These are phyloP conservation scores for Oikopleura vanhoeffeni DNA, from an alignment of 23 tunicate genomes.

Conservation along the genomic window DNA sequence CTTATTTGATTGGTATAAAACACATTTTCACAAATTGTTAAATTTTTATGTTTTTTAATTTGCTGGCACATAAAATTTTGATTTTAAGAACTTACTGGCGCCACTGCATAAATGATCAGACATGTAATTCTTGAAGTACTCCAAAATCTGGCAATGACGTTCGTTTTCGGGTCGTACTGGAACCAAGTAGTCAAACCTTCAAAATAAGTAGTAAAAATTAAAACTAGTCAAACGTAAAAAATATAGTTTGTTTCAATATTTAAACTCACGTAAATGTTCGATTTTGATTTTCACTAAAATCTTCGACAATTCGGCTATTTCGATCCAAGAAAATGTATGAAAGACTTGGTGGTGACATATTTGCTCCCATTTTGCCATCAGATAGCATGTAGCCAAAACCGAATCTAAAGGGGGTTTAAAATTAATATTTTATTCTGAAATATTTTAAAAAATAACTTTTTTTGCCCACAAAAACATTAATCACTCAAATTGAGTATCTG, in stretches of 20 bases:
- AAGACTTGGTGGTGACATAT: neutral
- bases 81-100: neutral
- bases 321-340: neutral
- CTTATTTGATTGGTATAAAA: too few relatives aligned
- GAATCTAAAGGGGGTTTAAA: too few relatives aligned
- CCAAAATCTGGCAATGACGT: neutral
- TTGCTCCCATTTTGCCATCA: constrained; percentile 46
- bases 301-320: neutral
- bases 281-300: neutral
- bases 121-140: constrained; percentile 1
- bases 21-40: too few relatives aligned
- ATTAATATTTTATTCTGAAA: too few relatives aligned
- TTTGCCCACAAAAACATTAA: too few relatives aligned
- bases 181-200: neutral
- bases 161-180: neutral
- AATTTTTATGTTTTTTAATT: too few relatives aligned
- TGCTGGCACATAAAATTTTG: too few relatives aligned
- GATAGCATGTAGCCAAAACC: constrained; percentile 91
- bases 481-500: too few relatives aligned
- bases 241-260: too few relatives aligned
- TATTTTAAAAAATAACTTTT: too few relatives aligned
- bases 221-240: neutral
- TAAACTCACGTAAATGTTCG: too few relatives aligned
- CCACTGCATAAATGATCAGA: neutral
- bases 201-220: neutral